These are phyloP conservation scores for Lasiurus borealis DNA, from an alignment of 2,113 vertebrate genomes.

Conservation along the genomic window DNA sequence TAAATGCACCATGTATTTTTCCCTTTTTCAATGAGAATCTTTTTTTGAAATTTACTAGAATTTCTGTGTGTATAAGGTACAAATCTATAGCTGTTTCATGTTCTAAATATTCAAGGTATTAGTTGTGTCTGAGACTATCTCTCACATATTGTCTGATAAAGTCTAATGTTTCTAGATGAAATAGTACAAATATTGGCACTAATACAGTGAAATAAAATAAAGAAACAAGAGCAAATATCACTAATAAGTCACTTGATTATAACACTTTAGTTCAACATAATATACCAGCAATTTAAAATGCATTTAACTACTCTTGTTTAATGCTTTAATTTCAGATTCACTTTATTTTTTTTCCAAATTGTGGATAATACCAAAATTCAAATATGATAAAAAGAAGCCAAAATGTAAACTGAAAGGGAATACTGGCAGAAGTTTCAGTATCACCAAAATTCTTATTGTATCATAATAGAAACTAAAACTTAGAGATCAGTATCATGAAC, in stretches of 20 bases:
- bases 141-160: not conserved
- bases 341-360: slow-evolving; percentile 5
- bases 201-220: not conserved
- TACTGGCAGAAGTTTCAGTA: not conserved
- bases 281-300: not conserved
- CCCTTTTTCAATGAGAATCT: not conserved
- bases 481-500: not conserved
- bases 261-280: not conserved
- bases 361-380: slow-evolving; percentile 15
- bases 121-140: not conserved
- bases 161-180: not conserved
- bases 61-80: not conserved
- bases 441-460: not conserved
- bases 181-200: not conserved
- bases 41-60: slow-evolving; percentile 9
- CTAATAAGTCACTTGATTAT: not conserved
- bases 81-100: not conserved
- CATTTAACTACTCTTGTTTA: not conserved
- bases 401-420: slow-evolving; percentile 47
- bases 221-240: not conserved
- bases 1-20: not conserved
- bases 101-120: not conserved
- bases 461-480: not conserved
- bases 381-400: not conserved
- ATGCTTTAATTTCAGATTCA: slow-evolving; percentile 51